Percentiles rank a stretch among this genome's conserved stretches.
These are phyloP conservation scores for Calosoma granatense DNA, from an alignment of 1,140 invertebrate genomes.

Conservation along the genomic window DNA sequence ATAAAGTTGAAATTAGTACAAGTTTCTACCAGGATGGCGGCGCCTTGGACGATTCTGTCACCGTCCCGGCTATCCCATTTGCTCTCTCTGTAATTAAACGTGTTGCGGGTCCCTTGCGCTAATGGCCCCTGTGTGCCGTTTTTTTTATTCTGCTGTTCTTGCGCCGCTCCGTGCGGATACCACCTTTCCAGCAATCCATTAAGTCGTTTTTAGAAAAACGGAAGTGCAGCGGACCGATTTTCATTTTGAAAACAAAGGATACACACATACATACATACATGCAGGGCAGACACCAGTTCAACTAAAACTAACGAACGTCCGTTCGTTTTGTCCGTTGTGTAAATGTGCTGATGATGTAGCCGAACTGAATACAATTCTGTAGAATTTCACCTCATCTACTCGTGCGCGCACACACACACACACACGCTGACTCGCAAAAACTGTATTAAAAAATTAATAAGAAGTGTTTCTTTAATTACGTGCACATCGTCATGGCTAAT, in stretches of 20 bases:
- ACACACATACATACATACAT: slow-evolving; percentile 1
- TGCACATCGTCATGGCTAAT: too few species aligned
- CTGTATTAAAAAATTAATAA: too few species aligned
- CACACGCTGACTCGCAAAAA: too few species aligned
- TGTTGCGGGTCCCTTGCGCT: not conserved
- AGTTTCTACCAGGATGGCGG: not conserved
- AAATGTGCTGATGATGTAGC: too few species aligned
- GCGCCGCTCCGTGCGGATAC: too few species aligned
- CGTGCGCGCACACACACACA: too few species aligned
- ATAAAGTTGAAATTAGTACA: not conserved
- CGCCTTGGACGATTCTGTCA: not conserved
- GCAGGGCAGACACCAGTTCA: not conserved
- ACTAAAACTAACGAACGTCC: too few species aligned
- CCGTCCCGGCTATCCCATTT: not conserved
- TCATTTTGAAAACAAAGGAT: not conserved
- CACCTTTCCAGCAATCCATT: not conserved
- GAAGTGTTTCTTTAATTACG: too few species aligned
- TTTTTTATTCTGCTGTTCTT: not conserved
- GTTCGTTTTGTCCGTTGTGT: too few species aligned
- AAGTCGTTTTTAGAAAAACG: not conserved
- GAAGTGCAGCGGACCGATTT: not conserved
- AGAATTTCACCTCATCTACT: too few species aligned
- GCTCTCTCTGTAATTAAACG: not conserved
- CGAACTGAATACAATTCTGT: too few species aligned
- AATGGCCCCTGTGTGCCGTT: not conserved